These are phyloP conservation scores for Catostylus mosaicus DNA, from an alignment of 30 jellyfish, hydroid and myxozoan genomes.

Conservation along the genomic window DNA sequence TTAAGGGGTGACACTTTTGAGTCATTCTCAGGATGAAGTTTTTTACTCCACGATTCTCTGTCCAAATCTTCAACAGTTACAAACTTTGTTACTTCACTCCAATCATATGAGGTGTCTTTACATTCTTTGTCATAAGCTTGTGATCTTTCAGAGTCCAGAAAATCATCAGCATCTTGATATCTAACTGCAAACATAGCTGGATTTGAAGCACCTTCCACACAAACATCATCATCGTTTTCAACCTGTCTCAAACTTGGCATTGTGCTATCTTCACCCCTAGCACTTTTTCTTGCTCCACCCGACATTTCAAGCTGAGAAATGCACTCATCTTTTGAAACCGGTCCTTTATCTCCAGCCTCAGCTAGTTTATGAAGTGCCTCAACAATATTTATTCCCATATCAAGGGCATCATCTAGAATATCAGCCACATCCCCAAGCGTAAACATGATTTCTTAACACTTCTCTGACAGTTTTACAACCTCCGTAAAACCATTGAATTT, in stretches of 20 bases:
- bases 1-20: slow-evolving; percentile 27
- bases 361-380: slow-evolving; percentile 89
- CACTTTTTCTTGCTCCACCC: not conserved
- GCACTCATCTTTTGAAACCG: slow-evolving; percentile 64
- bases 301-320: slow-evolving; percentile 42
- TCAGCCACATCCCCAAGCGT: slow-evolving; percentile 99
- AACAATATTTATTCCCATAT: slow-evolving; percentile 92
- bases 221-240: not conserved
- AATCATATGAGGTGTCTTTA: not conserved
- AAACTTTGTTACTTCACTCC: not conserved
- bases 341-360: slow-evolving; percentile 89
- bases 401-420: slow-evolving; percentile 93
- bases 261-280: not conserved
- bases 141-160: no score
- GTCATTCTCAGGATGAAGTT: not conserved
- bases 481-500: no score
- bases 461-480: no score
- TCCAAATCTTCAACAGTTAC: slow-evolving; percentile 1
- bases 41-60: slow-evolving; percentile 3
- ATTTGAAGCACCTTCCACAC: not conserved
- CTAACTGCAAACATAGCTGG: not conserved
- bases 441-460: slow-evolving; percentile 54
- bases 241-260: not conserved
- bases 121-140: not conserved
- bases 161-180: not conserved